Percentiles rank a stretch among this genome's conserved stretches.
Evolutionary conservation across 2,888 invertebrate species (phyloP).

Genomic region (Lepidochrysops patricia): DNA sequence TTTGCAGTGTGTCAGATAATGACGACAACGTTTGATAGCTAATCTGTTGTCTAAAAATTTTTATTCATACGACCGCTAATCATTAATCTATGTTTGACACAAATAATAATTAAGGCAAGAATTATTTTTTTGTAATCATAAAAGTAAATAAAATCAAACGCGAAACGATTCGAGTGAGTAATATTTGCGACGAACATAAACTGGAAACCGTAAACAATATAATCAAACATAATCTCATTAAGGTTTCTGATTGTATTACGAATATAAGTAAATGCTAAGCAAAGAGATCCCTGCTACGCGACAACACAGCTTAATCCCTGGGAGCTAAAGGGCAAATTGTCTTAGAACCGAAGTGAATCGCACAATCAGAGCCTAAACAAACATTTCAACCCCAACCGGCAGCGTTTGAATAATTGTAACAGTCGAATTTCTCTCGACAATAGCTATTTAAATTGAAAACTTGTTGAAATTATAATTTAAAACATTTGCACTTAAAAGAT

Average conservation of each 20-base stretch:
- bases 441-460: conserved; percentile 36
- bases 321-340: background rate
- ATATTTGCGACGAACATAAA: background rate
- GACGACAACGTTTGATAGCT: too few relatives aligned
- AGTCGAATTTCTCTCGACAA: conserved; percentile 49
- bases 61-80: too few relatives aligned
- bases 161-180: background rate
- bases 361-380: conserved; percentile 56
- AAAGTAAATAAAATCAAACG: background rate
- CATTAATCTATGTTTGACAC: background rate
- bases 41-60: too few relatives aligned
- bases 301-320: background rate
- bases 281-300: background rate
- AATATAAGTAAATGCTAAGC: conserved; percentile 2
- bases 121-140: background rate
- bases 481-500: conserved; percentile 9
- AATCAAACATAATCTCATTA: conserved; percentile 6
- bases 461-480: conserved; percentile 30
- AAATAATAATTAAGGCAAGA: background rate
- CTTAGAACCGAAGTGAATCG: conserved; percentile 26
- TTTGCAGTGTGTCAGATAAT: too few relatives aligned
- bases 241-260: conserved; percentile 5
- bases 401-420: conserved; percentile 53
- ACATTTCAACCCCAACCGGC: conserved; percentile 31
- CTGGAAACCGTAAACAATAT: background rate